Conservation (phyloP, 2,797 vertebrate species). For the Onychomys arenicola region DNA sequence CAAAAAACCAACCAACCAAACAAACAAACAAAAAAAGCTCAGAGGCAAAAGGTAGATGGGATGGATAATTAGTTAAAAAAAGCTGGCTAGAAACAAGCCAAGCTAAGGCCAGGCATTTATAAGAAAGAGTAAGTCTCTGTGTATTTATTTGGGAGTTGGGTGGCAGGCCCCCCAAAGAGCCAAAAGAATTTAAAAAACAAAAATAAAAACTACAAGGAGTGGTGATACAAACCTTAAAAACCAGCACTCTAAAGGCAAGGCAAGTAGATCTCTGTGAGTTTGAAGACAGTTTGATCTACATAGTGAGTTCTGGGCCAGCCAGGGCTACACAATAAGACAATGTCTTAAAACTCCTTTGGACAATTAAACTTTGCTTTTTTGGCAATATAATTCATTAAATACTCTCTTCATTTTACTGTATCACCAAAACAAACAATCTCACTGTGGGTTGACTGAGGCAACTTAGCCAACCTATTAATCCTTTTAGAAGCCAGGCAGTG, state of each 20-base stretch:
- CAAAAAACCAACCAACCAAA: no score
- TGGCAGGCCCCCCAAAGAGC: no score
- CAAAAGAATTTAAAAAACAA: no score
- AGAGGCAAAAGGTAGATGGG: no score
- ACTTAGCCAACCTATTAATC: not conserved
- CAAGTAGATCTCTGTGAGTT: not conserved
- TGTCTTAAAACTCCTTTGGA: slow-evolving; percentile 12
- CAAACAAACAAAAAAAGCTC: no score
- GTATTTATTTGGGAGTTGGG: no score
- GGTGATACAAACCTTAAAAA: not conserved
- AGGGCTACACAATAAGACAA: not conserved
- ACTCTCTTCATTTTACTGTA: slow-evolving; percentile 46
- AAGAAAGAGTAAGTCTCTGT: no score
- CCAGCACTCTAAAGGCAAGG: not conserved
- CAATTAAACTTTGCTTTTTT: slow-evolving; percentile 42
- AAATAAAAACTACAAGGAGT: not conserved
- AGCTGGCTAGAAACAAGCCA: no score
- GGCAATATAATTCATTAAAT: slow-evolving; percentile 31
- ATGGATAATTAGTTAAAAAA: no score
- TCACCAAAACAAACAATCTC: slow-evolving; percentile 20
- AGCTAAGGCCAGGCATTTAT: no score
- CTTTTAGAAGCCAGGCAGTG: not conserved
- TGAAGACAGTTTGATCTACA: not conserved
- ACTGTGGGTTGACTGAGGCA: not conserved
- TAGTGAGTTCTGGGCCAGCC: not conserved